These are phyloP conservation scores for Hydrotaea diabolus DNA, from an alignment of 2,888 invertebrate species.

Conservation along the genomic window DNA sequence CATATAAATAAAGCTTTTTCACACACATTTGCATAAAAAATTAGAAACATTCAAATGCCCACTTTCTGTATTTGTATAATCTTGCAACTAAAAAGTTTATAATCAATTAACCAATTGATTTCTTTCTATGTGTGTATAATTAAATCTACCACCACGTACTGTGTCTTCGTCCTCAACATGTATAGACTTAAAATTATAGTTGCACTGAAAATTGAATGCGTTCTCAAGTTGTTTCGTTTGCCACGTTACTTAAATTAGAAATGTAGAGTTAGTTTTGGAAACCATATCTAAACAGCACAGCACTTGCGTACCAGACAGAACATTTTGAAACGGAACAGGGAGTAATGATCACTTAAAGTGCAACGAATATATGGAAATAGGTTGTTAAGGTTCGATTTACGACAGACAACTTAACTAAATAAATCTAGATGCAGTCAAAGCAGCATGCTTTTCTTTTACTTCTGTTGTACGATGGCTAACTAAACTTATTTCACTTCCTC, in stretches of 20 bases:
- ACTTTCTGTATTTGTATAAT: background rate
- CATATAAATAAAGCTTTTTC: slow-evolving; percentile 13
- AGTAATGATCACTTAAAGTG: slow-evolving; percentile 59
- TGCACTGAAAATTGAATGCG: slow-evolving; percentile 32
- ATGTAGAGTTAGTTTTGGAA: slow-evolving; percentile 9
- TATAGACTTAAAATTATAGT: slow-evolving; percentile 20
- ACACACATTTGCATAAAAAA: slow-evolving; percentile 10
- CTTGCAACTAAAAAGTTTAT: background rate
- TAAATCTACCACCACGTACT: slow-evolving; percentile 30
- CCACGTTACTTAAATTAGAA: background rate
- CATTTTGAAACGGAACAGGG: slow-evolving; percentile 40
- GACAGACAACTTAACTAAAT: slow-evolving; percentile 46
- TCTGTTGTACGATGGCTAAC: background rate
- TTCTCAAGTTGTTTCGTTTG: slow-evolving; percentile 9
- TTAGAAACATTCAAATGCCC: background rate
- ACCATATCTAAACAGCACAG: slow-evolving; percentile 32
- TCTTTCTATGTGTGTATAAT: slow-evolving; percentile 7
- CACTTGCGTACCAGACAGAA: slow-evolving; percentile 40
- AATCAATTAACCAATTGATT: background rate
- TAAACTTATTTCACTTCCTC: slow-evolving; percentile 70
- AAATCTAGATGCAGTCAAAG: slow-evolving; percentile 46
- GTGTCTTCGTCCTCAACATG: background rate
- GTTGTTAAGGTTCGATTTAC: slow-evolving; percentile 34
- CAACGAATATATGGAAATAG: slow-evolving; percentile 50
- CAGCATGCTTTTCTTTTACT: slow-evolving; percentile 12